phyloP scores from a whole-genome alignment of 1,140 invertebrate species.

The Drosophila cardini region DNA sequence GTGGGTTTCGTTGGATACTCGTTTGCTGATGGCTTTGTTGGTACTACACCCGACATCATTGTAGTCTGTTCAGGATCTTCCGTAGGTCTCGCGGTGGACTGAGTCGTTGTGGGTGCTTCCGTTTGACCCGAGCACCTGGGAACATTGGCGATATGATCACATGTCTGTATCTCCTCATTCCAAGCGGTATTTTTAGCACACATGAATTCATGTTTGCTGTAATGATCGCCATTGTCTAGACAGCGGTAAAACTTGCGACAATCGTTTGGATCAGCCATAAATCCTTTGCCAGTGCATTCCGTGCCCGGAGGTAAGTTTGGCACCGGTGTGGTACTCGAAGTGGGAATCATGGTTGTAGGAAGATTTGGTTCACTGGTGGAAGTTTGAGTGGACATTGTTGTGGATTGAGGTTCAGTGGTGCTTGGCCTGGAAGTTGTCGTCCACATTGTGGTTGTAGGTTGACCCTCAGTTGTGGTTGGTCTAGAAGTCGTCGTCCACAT shows the following conservation, averaged over 20 bases:
- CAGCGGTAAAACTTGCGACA: slow-evolving; percentile 87
- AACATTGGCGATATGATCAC: slow-evolving; percentile 69
- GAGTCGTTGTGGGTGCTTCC: slow-evolving; percentile 45
- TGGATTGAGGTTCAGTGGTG: slow-evolving; percentile 18
- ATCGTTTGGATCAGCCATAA: slow-evolving; percentile 87
- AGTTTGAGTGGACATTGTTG: slow-evolving; percentile 49
- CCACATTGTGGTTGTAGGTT: slow-evolving; percentile 8
- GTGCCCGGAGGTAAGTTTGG: slow-evolving; percentile 63
- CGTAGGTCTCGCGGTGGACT: slow-evolving; percentile 25
- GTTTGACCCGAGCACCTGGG: slow-evolving; percentile 40
- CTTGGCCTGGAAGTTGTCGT: slow-evolving; percentile 2
- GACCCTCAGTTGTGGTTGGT: slow-evolving; percentile 22
- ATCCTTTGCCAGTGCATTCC: slow-evolving; percentile 87
- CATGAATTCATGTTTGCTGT: slow-evolving; percentile 80
- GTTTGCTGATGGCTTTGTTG: slow-evolving; percentile 1
- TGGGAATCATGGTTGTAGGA: slow-evolving; percentile 33
- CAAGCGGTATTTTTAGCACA: slow-evolving; percentile 85
- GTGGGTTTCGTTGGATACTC: slow-evolving; percentile 42
- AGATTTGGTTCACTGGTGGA: slow-evolving; percentile 52
- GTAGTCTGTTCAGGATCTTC: slow-evolving; percentile 40
- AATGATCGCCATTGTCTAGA: slow-evolving; percentile 83
- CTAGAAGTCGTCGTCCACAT: background rate
- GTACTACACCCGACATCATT: slow-evolving; percentile 3
- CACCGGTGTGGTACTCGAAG: slow-evolving; percentile 60
- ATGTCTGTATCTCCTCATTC: slow-evolving; percentile 84